Percentiles rank a stretch among this genome's conserved stretches.
Evolutionary conservation across 2,888 invertebrate species (phyloP).

Genomic region (Torymus texanus): DNA sequence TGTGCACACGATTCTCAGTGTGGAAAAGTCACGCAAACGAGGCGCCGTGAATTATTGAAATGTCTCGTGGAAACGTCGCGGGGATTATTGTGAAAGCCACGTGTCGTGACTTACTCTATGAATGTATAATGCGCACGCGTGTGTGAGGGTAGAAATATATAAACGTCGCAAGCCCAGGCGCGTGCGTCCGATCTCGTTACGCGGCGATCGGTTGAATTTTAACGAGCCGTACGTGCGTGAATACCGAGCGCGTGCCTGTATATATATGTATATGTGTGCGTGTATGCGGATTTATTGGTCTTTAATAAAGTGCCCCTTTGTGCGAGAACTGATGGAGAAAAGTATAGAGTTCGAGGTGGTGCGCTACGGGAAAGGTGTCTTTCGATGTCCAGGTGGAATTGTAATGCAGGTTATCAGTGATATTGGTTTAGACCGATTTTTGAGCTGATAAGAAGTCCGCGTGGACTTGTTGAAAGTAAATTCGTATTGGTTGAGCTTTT

Average conservation of each 20-base stretch:
- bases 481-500: too few relatives aligned
- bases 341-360: background rate
- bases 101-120: slow-evolving; percentile 35
- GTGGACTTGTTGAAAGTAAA: too few relatives aligned
- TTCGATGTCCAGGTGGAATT: too few relatives aligned
- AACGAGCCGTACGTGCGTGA: slow-evolving; percentile 34
- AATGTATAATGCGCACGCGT: background rate
- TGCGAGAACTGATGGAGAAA: background rate
- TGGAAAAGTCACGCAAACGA: slow-evolving; percentile 8
- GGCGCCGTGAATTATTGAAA: slow-evolving; percentile 50
- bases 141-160: slow-evolving; percentile 29
- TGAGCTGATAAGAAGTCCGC: too few relatives aligned
- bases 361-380: too few relatives aligned
- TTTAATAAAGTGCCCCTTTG: slow-evolving; percentile 48
- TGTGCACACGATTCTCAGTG: background rate
- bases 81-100: slow-evolving; percentile 40
- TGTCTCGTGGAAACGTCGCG: slow-evolving; percentile 44
- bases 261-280: too few relatives aligned
- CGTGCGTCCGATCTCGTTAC: slow-evolving; percentile 46
- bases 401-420: too few relatives aligned
- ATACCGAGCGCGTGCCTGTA: too few relatives aligned
- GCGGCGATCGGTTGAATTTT: slow-evolving; percentile 40
- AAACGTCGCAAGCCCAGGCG: background rate
- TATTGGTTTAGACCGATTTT: too few relatives aligned
- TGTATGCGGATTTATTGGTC: slow-evolving; percentile 31